Conservation (phyloP, 2,797 vertebrate species). For the Vireo griseus region DNA sequence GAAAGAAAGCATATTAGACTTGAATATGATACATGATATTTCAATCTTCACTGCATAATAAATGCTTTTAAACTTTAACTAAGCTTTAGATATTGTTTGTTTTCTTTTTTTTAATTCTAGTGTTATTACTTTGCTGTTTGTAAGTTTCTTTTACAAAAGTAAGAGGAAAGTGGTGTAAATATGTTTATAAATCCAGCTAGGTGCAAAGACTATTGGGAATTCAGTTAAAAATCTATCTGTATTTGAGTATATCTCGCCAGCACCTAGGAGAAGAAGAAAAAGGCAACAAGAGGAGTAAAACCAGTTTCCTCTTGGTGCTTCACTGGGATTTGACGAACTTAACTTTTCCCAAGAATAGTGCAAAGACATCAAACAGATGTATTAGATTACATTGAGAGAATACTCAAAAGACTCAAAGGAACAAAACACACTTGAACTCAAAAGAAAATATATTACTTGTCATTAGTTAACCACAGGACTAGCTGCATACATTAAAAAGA, state of each 20-base stretch:
- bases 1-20: background rate
- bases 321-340: background rate
- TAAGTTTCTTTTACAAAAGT: background rate
- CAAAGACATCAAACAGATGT: background rate
- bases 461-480: background rate
- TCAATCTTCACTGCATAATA: background rate
- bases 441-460: background rate
- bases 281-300: background rate
- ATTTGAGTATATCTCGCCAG: background rate
- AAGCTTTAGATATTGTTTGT: background rate
- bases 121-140: background rate
- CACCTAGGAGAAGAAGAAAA: background rate
- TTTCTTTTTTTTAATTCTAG: background rate
- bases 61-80: background rate
- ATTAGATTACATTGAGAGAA: background rate
- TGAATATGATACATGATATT: background rate
- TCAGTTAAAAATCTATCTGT: background rate
- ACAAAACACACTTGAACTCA: background rate
- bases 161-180: background rate
- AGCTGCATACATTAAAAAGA: background rate
- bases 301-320: background rate
- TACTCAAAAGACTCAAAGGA: background rate
- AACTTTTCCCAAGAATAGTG: background rate
- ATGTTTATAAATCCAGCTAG: background rate
- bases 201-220: background rate